phyloP scores from a whole-genome alignment of 2,888 invertebrate species.

The Aromia moschata region DNA sequence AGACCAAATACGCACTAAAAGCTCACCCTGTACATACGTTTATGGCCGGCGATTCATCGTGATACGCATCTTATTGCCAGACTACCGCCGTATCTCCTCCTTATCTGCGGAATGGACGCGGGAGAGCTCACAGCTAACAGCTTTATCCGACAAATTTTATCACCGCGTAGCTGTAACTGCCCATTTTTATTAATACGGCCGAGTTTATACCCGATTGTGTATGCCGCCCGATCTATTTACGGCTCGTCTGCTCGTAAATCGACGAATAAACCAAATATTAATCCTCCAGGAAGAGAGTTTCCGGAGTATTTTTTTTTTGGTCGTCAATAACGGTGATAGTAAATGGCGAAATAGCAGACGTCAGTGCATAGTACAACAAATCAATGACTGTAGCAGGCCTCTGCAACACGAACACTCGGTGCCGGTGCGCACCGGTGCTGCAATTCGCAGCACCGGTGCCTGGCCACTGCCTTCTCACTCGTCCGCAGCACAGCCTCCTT shows the following conservation, averaged over 20 bases:
- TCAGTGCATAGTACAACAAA: too few relatives aligned
- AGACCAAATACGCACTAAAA: too few relatives aligned
- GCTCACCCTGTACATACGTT: slow-evolving; percentile 35
- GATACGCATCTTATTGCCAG: slow-evolving; percentile 37
- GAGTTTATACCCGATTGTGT: slow-evolving; percentile 19
- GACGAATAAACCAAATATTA: slow-evolving; percentile 7
- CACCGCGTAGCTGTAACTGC: slow-evolving; percentile 24
- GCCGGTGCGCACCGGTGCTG: too few relatives aligned
- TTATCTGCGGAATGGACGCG: slow-evolving; percentile 37
- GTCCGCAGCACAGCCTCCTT: too few relatives aligned
- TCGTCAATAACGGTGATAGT: too few relatives aligned
- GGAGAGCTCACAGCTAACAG: slow-evolving; percentile 28
- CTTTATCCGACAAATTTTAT: slow-evolving; percentile 39
- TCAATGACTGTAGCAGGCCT: too few relatives aligned
- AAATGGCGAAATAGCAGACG: too few relatives aligned
- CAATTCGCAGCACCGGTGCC: too few relatives aligned
- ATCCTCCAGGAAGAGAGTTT: slow-evolving; percentile 2
- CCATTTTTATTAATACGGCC: slow-evolving; percentile 29
- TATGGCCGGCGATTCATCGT: slow-evolving; percentile 31
- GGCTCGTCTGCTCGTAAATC: slow-evolving; percentile 9
- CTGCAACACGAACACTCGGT: too few relatives aligned
- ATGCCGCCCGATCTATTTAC: slow-evolving; percentile 20
- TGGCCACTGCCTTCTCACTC: too few relatives aligned
- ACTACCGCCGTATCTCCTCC: slow-evolving; percentile 30
- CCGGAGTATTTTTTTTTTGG: too few relatives aligned